A percentile compares a stretch with the other conserved stretches of the same genome.
Evolutionary conservation across 1,140 invertebrate genomes (phyloP).

Genomic region (Palaemon carinicauda): DNA sequence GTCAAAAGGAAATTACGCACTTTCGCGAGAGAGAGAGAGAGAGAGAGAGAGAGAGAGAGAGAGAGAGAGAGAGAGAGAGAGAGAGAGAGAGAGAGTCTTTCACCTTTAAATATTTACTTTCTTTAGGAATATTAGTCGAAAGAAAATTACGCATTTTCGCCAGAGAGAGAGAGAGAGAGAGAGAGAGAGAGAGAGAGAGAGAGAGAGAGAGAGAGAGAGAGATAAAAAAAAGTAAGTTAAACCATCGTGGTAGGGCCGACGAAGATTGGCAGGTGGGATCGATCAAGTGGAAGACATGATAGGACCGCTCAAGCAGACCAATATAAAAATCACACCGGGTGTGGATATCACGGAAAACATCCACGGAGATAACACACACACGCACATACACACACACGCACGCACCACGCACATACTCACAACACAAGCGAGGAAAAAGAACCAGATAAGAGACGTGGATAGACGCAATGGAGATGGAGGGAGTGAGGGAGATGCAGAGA

Average conservation of each 20-base stretch:
- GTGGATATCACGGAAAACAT: not conserved
- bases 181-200: not conserved
- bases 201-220: not conserved
- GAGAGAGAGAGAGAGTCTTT: not conserved
- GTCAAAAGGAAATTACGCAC: too few relatives aligned
- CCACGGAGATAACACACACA: not conserved
- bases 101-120: too few relatives aligned
- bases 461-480: not conserved
- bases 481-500: not conserved
- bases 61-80: slow-evolving; percentile 7
- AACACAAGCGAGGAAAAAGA: too few relatives aligned
- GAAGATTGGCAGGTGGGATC: not conserved
- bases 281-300: slow-evolving; percentile 3
- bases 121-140: too few relatives aligned
- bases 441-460: not conserved
- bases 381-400: too few relatives aligned
- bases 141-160: too few relatives aligned
- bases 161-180: not conserved
- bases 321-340: not conserved
- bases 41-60: not conserved
- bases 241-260: not conserved
- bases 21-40: not conserved
- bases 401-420: too few relatives aligned
- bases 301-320: not conserved
- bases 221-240: not conserved